These are phyloP conservation scores for rabbit (Oryctolagus cuniculus) DNA, from an alignment of 2,113 vertebrate species.

Conservation along the genomic window DNA sequence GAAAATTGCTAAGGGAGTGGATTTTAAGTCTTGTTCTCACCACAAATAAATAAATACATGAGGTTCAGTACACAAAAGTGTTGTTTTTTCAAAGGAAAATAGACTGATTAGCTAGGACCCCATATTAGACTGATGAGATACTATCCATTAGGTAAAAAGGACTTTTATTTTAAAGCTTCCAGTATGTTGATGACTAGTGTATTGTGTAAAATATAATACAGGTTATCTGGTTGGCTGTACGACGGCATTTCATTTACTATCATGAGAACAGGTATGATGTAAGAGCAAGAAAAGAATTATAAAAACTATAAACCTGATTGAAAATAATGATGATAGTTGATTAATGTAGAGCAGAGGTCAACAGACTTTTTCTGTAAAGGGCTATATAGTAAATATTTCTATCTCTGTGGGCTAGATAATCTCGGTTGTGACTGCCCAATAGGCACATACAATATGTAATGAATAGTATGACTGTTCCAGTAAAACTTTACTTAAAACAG, in stretches of 20 bases:
- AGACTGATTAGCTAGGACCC: background rate
- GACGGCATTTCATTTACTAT: background rate
- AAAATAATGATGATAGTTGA: background rate
- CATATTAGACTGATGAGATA: slow-evolving; percentile 2
- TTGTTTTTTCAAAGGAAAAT: background rate
- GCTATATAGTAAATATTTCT: background rate
- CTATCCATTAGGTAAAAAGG: background rate
- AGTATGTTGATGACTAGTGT: background rate
- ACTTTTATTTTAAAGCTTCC: slow-evolving; percentile 25
- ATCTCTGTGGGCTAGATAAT: background rate
- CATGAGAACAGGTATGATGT: background rate
- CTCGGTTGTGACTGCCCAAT: background rate
- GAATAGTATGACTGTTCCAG: background rate
- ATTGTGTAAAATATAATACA: background rate
- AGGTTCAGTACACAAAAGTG: background rate
- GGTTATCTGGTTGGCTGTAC: background rate
- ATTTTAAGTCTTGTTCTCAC: background rate
- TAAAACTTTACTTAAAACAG: background rate
- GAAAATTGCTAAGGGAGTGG: background rate
- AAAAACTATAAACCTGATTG: background rate
- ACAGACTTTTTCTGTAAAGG: background rate
- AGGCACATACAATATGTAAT: background rate
- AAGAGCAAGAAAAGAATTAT: background rate
- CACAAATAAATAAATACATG: background rate
- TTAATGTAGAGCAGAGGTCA: background rate